Percentiles rank a stretch among this genome's conserved stretches.
These are phyloP conservation scores for Pachypeltis micranthus DNA, from an alignment of 1,140 invertebrate species.

Conservation along the genomic window DNA sequence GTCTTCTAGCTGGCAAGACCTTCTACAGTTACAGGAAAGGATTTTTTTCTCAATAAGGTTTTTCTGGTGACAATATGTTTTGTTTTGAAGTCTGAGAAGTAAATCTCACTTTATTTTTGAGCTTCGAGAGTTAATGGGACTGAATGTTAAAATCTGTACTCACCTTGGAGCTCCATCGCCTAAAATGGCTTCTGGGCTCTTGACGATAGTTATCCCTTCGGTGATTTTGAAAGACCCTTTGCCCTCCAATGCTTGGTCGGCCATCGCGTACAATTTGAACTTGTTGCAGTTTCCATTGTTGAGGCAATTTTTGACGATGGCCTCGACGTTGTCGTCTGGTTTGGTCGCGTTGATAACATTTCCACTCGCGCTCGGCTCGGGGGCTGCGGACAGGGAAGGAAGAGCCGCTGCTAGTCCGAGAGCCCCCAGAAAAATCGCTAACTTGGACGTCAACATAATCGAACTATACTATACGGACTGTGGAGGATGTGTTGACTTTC, in stretches of 20 bases:
- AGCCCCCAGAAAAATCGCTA: not conserved
- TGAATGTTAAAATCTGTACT: no score
- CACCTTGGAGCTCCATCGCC: constrained; percentile 52
- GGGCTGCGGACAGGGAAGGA: not conserved
- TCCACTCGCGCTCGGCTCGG: not conserved
- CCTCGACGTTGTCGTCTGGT: constrained; percentile 56
- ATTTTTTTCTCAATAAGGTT: no score
- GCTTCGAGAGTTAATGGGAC: no score
- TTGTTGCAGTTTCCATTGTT: constrained; percentile 72
- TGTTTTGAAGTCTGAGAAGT: no score
- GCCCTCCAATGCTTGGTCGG: constrained; percentile 64
- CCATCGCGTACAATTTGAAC: constrained; percentile 69
- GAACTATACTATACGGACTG: not conserved
- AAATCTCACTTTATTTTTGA: no score
- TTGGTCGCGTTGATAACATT: not conserved
- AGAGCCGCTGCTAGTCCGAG: not conserved
- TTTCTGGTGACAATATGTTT: no score
- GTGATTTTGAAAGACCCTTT: constrained; percentile 63
- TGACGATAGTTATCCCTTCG: constrained; percentile 69
- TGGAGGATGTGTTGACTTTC: not conserved
- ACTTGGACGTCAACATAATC: not conserved
- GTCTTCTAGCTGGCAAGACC: no score
- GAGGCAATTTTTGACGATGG: constrained; percentile 60
- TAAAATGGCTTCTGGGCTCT: constrained; percentile 44
- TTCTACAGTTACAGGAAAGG: no score